These are phyloP conservation scores for Phainopepla nitens DNA, from an alignment of 2,113 vertebrate species.

Conservation along the genomic window DNA sequence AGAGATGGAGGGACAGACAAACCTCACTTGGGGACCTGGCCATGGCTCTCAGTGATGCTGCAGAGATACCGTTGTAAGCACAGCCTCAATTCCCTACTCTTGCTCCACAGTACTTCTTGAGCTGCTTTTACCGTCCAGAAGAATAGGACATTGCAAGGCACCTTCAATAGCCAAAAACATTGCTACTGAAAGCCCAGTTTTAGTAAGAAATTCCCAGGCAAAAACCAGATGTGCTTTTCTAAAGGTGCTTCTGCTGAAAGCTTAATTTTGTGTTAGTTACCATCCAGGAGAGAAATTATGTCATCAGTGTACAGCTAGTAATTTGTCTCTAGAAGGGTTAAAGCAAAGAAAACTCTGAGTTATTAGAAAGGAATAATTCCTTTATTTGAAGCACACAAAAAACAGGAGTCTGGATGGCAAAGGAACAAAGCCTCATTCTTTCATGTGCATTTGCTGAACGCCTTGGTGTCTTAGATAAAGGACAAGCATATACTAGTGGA, in stretches of 20 bases:
- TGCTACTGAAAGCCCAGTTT: neutral
- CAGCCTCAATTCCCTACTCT: neutral
- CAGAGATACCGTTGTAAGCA: neutral
- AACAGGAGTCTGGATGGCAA: slow-evolving; percentile 25
- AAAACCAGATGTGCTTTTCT: neutral
- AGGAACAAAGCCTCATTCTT: slow-evolving; percentile 65
- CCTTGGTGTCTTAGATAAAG: slow-evolving; percentile 48
- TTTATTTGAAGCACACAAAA: neutral
- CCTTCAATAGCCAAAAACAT: neutral
- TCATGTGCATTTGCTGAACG: neutral
- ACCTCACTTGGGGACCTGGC: neutral
- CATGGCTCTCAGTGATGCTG: no score
- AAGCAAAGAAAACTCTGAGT: slow-evolving; percentile 17
- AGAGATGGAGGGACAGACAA: neutral
- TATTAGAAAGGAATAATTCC: slow-evolving; percentile 23
- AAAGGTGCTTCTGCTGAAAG: neutral
- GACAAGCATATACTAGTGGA: slow-evolving; percentile 44
- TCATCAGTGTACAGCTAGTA: neutral
- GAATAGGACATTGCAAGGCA: neutral
- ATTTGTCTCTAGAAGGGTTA: neutral
- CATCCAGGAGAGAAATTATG: neutral
- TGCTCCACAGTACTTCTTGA: neutral
- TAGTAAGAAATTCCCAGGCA: neutral
- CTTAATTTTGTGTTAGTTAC: neutral
- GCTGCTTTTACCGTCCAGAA: neutral